A percentile compares a stretch with the other conserved stretches of the same genome.
Conservation (phyloP, 2,797 vertebrate genomes). For the Amniataba percoides region DNA sequence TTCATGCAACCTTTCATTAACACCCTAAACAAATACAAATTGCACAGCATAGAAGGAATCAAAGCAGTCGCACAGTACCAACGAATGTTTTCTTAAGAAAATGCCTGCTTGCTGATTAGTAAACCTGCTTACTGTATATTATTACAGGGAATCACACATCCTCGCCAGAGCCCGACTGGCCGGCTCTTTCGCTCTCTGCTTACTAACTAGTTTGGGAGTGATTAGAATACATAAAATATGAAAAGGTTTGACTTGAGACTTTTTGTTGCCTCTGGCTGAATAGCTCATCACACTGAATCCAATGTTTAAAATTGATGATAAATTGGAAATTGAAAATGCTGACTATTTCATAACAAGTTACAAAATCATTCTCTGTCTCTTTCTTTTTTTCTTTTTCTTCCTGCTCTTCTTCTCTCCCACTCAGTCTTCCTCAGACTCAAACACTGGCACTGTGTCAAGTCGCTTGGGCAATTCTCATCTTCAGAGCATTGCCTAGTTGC, state of each 20-base stretch:
- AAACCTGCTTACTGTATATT: constrained; percentile 38
- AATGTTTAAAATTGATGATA: constrained; percentile 44
- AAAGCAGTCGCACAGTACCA: constrained; percentile 52
- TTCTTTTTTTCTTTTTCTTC: neutral
- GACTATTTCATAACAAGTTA: constrained; percentile 57
- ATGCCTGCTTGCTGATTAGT: constrained; percentile 47
- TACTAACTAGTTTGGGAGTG: constrained; percentile 46
- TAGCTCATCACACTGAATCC: constrained; percentile 38
- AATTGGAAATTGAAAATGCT: constrained; percentile 43
- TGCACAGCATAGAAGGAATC: constrained; percentile 59
- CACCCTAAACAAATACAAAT: constrained; percentile 76
- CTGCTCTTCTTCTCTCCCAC: neutral
- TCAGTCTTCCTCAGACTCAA: constrained; percentile 46
- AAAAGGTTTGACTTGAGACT: constrained; percentile 39
- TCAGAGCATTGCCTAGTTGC: constrained; percentile 71
- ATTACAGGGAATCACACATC: constrained; percentile 14
- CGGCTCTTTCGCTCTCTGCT: constrained; percentile 29
- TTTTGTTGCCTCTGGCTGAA: constrained; percentile 46
- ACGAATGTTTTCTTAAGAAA: constrained; percentile 61
- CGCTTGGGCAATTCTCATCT: constrained; percentile 54
- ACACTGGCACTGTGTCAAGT: constrained; percentile 44
- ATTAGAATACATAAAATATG: constrained; percentile 49
- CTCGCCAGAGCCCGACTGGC: constrained; percentile 22
- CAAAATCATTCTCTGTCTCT: constrained; percentile 31
- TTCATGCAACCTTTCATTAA: constrained; percentile 78